Conservation (phyloP, 1,140 invertebrate genomes). For the Centruroides sculpturatus region DNA sequence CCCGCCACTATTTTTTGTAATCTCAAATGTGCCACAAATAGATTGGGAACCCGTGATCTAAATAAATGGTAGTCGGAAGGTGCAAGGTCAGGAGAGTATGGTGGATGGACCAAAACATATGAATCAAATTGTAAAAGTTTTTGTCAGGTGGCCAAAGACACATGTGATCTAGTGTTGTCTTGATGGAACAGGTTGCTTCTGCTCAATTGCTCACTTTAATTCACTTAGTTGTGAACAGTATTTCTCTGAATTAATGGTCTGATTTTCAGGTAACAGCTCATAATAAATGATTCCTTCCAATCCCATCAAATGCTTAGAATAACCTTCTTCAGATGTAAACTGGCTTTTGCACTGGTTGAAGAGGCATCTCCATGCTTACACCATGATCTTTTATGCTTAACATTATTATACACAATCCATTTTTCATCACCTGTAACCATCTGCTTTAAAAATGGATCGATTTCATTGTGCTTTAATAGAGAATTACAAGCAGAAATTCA, state of each 20-base stretch:
- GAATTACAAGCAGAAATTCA: neutral
- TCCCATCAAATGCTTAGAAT: neutral
- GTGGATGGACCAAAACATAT: neutral
- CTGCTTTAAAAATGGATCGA: constrained; percentile 10
- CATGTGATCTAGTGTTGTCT: neutral
- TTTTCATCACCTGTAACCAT: constrained; percentile 18
- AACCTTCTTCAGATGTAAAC: neutral
- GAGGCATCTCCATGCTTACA: neutral
- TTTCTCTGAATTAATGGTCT: neutral
- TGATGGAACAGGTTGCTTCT: neutral
- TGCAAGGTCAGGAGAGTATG: neutral
- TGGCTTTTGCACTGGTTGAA: neutral
- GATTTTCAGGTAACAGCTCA: neutral
- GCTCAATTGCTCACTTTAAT: neutral
- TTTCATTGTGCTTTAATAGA: constrained; percentile 3
- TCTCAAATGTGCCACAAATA: no score
- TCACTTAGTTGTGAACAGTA: constrained; percentile 1
- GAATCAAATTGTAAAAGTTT: neutral
- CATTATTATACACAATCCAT: constrained; percentile 7
- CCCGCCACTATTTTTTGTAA: no score
- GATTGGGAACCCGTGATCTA: no score
- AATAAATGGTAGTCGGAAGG: neutral
- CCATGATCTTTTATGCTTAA: neutral
- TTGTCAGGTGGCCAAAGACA: neutral
- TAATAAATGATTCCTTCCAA: neutral